Evolutionary conservation across 2,113 vertebrate species (phyloP), one percentile per base, ranked within the genome.

Genomic region (Prunella himalayana): DNA sequence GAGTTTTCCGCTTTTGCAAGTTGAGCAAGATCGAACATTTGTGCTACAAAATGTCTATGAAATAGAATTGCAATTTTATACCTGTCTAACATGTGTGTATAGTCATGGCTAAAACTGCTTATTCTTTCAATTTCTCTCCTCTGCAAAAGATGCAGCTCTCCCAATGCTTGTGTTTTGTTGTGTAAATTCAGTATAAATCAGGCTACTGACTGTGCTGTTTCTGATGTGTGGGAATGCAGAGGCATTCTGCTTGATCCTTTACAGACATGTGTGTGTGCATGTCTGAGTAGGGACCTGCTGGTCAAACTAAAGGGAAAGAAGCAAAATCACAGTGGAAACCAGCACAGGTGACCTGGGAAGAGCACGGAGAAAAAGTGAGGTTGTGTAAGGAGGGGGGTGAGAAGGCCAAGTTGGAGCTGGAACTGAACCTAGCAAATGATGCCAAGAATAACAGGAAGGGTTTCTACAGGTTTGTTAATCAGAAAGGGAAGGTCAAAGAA

Each of bases 41-140:
- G 37, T 61, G 59, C 37, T 24, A 5, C 31, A 41, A 37, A 65
- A 65, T 11, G 8, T 53, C 42, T 39, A 0, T 25, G 39, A 45
- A 78, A 50, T 0, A 10, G 37, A 70, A 30, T 3, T 22, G 10
- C 1, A 6, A 0, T 44, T 82, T 90, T 45, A 37, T 65, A 16
- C 59, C 14, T 9, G 66, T 37, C 42, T 21, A 37, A 31, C 2
- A 0, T 8, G 11, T 0, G 0, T 13, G 8, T 24, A 7, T 10
- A 20, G 3, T 41, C 33, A 4, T 0, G 1, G 11, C 65, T 63
- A 41, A 78, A 86, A 65, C 41, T 24, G 17, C 44, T 77, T 23
- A 3, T 41, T 39, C 14, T 39, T 88, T n/a, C 8, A 8, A 6
- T 17, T 66, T 60, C 8, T 82, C 16, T 33, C 4, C 19, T 59